Evolutionary conservation across 1,140 invertebrate species (phyloP), one percentile per base, ranked within the genome.

Genomic region (Cydia splendana): DNA sequence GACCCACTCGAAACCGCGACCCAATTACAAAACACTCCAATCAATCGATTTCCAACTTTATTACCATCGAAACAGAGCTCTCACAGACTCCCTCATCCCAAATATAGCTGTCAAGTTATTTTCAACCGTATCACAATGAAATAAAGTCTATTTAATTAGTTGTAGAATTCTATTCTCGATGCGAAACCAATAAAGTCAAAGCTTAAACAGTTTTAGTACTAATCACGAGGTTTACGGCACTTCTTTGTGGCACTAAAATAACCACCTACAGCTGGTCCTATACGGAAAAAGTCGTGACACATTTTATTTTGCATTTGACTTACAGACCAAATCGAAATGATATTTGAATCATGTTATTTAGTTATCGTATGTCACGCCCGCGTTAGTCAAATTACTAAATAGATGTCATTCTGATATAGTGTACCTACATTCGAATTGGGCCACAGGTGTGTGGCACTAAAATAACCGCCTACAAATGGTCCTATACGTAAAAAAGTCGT

Each of bases 221-320:
- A 71, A 71, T 71, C 67, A 71, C n/a, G 67, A n/a, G 38, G 38
- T 71, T 42, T 71, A 71, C n/a, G 67, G 67, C 67, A 71, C 67
- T 71, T 71, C 67, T 71, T 71, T 71, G 67, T 71, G 34, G 67
- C 67, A 71, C 67, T 71, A 71, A 71, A 71, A 71, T 71, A 71
- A 71, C 67, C 67, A n/a, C 67, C 67, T 42, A 71, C 67, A 38
- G 3, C 67, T 71, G 65, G 67, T 53, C n/a, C 13, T 34, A 38
- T 42, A 34, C 13, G 34, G n/a, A 71, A 71, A 71, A 71, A 71
- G 34, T 15, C 28, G 65, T 62, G 57, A 62, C 57, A 24, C 57
- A 62, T 12, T 24, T 62, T 9, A 24, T 24, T 0, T 62, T 62
- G 57, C 20, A 62, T 24, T 62, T 24, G 57, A 62, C 18, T 18